Evolutionary conservation across 2,797 vertebrate species (phyloP).

Genomic region (Onychomys arenicola): DNA sequence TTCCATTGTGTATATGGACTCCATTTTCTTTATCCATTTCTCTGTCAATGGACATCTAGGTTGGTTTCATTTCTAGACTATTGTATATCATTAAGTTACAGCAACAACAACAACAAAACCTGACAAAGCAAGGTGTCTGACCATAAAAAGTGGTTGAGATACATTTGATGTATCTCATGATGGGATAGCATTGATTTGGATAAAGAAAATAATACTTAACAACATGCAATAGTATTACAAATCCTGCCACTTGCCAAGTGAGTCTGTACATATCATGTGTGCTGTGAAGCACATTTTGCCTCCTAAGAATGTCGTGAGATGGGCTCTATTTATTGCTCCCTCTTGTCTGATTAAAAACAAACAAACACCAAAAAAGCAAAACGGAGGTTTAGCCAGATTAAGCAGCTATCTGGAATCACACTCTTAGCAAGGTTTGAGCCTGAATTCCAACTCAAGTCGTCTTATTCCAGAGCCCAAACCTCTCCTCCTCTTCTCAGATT

Average conservation of each 20-base stretch:
- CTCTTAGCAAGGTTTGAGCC: not conserved
- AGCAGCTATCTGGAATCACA: not conserved
- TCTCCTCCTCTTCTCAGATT: not conserved
- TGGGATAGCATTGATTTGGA: not conserved
- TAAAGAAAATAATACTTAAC: not conserved
- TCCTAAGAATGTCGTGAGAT: not conserved
- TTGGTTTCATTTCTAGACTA: not conserved
- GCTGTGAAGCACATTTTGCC: not conserved
- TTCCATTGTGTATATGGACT: not conserved
- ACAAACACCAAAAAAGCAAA: not conserved
- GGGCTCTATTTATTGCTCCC: not conserved
- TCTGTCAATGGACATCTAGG: not conserved
- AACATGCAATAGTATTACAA: not conserved
- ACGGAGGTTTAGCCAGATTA: not conserved
- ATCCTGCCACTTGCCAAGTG: not conserved
- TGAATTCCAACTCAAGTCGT: not conserved
- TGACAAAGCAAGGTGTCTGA: not conserved
- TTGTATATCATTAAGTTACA: not conserved
- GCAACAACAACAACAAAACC: not conserved
- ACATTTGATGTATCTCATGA: not conserved
- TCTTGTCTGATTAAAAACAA: not conserved
- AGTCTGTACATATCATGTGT: not conserved
- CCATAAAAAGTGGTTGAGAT: not conserved
- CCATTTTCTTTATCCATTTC: not conserved
- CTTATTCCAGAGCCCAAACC: not conserved